Evolutionary conservation across 2,888 invertebrate genomes (phyloP).

Genomic region (Drosophila hamatofila): DNA sequence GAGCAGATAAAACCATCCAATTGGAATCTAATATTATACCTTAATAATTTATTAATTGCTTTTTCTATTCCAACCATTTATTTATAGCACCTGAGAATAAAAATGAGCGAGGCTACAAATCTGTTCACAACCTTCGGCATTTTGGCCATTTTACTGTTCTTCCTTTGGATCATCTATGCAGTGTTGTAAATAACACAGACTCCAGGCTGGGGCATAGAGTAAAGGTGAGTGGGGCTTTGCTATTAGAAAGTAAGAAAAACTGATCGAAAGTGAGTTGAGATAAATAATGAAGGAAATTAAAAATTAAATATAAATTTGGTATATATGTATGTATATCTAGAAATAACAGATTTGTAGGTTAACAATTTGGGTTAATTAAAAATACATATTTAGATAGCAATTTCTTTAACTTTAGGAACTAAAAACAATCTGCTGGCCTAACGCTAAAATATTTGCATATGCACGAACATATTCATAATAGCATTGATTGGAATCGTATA

Average conservation of each 20-base stretch:
- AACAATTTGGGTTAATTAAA: too few relatives aligned
- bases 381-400: too few relatives aligned
- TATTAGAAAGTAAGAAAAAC: neutral
- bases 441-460: too few relatives aligned
- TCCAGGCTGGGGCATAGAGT: conserved; percentile 42
- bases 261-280: too few relatives aligned
- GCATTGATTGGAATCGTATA: too few relatives aligned
- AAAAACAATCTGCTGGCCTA: too few relatives aligned
- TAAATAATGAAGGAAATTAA: too few relatives aligned
- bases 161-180: conserved; percentile 89
- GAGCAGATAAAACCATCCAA: conserved; percentile 24
- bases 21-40: conserved; percentile 1
- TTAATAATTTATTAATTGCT: conserved; percentile 20
- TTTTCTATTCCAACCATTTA: conserved; percentile 10
- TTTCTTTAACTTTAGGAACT: too few relatives aligned
- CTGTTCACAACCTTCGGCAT: conserved; percentile 90
- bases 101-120: conserved; percentile 87
- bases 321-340: too few relatives aligned
- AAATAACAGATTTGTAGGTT: too few relatives aligned
- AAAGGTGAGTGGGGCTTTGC: conserved; percentile 6
- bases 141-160: conserved; percentile 88
- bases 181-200: conserved; percentile 71
- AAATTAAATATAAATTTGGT: too few relatives aligned
- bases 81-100: conserved; percentile 53
- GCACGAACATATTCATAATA: too few relatives aligned